Evolutionary conservation across 2,888 invertebrate species (phyloP).

Genomic region (Diplazon laetatorius): DNA sequence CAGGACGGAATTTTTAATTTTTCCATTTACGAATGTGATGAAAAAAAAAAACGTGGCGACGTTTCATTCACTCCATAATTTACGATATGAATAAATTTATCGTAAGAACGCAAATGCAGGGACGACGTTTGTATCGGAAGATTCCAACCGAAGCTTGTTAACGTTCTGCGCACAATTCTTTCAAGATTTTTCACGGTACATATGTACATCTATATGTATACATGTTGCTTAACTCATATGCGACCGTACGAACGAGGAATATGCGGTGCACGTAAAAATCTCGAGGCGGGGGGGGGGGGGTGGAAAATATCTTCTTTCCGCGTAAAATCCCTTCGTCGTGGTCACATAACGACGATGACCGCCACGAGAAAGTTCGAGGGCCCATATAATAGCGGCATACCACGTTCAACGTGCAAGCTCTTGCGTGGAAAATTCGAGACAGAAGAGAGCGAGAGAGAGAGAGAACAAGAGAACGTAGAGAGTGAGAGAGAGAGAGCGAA

Average conservation of each 20-base stretch:
- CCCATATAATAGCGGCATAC: constrained; percentile 49
- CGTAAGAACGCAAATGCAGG: constrained; percentile 2
- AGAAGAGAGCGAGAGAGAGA: too few relatives aligned
- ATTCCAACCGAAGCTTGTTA: constrained; percentile 48
- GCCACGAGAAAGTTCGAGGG: constrained; percentile 48
- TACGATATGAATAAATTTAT: constrained; percentile 38
- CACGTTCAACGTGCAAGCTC: constrained; percentile 38
- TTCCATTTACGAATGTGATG: too few relatives aligned
- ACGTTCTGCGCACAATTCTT: not conserved
- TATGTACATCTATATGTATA: not conserved
- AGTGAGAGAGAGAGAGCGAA: too few relatives aligned
- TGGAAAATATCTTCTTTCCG: constrained; percentile 43
- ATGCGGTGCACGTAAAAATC: constrained; percentile 27
- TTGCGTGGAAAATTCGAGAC: constrained; percentile 45
- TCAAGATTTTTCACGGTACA: constrained; percentile 1
- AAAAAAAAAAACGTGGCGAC: too few relatives aligned
- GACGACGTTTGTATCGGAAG: constrained; percentile 32
- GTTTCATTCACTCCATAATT: too few relatives aligned
- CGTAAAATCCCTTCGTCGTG: constrained; percentile 20
- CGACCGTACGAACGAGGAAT: not conserved
- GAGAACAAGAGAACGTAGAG: too few relatives aligned
- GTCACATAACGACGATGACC: constrained; percentile 55
- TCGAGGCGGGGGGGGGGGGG: too few relatives aligned
- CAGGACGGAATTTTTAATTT: too few relatives aligned
- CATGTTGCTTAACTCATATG: not conserved